These are phyloP conservation scores for Otis tarda DNA, from an alignment of 2,113 vertebrate genomes.

Conservation along the genomic window DNA sequence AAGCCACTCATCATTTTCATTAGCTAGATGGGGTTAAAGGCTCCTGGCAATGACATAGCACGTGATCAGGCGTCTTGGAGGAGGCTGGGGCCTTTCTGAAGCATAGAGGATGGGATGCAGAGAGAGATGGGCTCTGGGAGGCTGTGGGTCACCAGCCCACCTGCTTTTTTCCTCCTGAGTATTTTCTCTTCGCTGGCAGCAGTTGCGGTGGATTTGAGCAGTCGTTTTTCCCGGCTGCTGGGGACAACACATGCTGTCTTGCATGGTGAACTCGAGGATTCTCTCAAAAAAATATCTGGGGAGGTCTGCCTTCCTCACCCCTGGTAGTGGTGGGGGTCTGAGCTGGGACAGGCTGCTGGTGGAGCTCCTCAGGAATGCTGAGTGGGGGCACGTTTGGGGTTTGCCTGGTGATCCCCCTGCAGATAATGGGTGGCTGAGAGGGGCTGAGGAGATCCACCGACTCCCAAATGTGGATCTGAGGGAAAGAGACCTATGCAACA, in stretches of 20 bases:
- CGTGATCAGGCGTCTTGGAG: not conserved
- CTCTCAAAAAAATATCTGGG: not conserved
- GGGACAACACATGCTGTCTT: not conserved
- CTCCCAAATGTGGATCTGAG: not conserved
- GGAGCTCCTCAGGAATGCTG: not conserved
- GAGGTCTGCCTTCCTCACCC: not conserved
- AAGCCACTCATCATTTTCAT: rapidly evolving
- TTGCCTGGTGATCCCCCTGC: not conserved
- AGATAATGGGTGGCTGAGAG: not conserved
- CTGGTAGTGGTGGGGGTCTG: not conserved
- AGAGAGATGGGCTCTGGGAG: not conserved
- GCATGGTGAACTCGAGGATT: rapidly evolving
- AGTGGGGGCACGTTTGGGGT: not conserved
- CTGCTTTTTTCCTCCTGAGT: not conserved
- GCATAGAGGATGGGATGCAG: not conserved
- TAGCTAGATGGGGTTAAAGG: not conserved
- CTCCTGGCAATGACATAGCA: not conserved
- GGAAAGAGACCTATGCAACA: not conserved
- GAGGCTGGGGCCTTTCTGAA: not conserved
- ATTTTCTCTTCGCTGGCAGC: not conserved
- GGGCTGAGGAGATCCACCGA: not conserved
- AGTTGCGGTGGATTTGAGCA: not conserved
- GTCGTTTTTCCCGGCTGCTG: not conserved
- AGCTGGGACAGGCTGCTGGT: not conserved
- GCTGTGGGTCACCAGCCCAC: too few relatives aligned